phyloP scores from a whole-genome alignment of 2,888 invertebrate genomes.

The Lumbricus terrestris region DNA sequence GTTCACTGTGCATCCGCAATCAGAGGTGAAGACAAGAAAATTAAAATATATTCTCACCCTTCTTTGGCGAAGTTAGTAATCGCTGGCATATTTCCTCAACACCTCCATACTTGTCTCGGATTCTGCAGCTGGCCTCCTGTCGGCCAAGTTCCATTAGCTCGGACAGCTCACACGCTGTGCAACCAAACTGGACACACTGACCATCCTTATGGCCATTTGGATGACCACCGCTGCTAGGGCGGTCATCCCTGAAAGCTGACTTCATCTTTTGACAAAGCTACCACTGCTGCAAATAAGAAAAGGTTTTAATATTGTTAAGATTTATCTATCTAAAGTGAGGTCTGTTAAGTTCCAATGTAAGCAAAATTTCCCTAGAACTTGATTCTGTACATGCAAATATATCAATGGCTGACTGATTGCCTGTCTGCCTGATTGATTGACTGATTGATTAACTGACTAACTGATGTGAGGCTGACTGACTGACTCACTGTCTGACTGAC shows the following conservation, averaged over 20 bases:
- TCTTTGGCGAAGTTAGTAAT: neutral
- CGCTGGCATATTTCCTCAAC: neutral
- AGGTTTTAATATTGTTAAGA: neutral
- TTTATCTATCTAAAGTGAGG: neutral
- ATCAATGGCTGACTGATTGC: neutral
- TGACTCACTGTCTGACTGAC: neutral
- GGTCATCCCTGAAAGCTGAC: neutral
- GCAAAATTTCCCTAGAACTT: neutral
- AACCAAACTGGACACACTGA: neutral
- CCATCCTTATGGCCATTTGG: slow-evolving; percentile 7
- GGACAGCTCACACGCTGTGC: neutral
- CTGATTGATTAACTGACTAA: neutral
- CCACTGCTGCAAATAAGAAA: neutral
- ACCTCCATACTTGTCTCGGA: slow-evolving; percentile 7
- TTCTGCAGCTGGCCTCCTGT: neutral
- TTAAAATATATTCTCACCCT: neutral
- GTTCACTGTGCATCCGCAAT: neutral
- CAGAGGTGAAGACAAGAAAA: neutral
- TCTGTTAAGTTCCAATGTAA: neutral
- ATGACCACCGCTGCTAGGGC: neutral
- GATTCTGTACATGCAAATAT: neutral
- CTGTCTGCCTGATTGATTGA: neutral
- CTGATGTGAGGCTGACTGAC: neutral
- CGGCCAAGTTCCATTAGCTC: neutral
- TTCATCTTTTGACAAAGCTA: neutral